Evolutionary conservation across 2,888 invertebrate genomes (phyloP), one percentile per base, ranked within the genome.

Genomic region (Chloroclystis v-ata): DNA sequence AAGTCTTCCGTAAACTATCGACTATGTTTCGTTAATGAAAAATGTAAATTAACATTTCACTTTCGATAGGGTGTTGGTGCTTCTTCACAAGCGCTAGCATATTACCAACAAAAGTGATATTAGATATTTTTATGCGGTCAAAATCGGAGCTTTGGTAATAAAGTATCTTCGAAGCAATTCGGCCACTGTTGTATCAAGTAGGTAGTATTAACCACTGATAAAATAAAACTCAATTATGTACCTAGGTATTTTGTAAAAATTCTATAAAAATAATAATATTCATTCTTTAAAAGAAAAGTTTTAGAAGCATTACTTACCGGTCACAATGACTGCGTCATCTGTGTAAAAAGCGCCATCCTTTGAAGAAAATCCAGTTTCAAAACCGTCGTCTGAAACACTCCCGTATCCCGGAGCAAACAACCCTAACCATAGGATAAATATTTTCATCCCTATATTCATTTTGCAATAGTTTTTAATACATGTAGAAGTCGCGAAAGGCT

Each of bases 301-400:
- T n/a, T n/a, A n/a, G 7, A 35, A 35, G 8, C 16, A 12, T 11
- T 7, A 56, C 83, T 82, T 63, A 89, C 89, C 89, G 59, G 85
- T 85, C 46, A 89, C 60, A 56, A 88, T 72, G 57, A 89, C 79
- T 49, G 87, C 81, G 69, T 89, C 89, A 16, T 88, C 78, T 1
- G 82, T 82, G 55, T 84, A 84, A 65, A 78, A 75, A 12, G 72
- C 82, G 58, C 82, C 84, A 63, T 84, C 75, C 59, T 65, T 70
- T 46, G 69, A 69, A 12, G 84, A 83, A 76, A 84, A 82, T 75
- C 78, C 81, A 56, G 68, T 63, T 47, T 53, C 48, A 32, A 59
- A 54, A 49, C 49, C 43, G 3, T 68, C 62, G 46, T 73, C 64
- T 11, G 70, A 62, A 52, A 65, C 81, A 79, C 79, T 78, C 47